A percentile compares a stretch with the other conserved stretches of the same genome.
These are phyloP conservation scores for Mus spretus DNA, from an alignment of 2,797 vertebrate genomes.

Conservation along the genomic window DNA sequence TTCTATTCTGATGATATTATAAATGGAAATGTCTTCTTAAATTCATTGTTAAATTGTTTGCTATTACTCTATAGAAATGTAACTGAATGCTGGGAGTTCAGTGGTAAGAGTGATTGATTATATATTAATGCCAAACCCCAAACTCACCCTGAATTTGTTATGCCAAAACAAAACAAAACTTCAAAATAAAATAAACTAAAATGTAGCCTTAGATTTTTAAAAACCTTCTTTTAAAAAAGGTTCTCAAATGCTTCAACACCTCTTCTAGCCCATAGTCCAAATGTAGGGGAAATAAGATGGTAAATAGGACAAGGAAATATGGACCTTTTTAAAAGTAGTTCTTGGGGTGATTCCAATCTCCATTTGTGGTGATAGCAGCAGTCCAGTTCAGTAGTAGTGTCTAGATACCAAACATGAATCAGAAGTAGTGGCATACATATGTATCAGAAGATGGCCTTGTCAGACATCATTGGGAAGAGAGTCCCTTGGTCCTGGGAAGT, in stretches of 20 bases:
- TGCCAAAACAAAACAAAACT: not conserved
- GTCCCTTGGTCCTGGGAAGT: no score
- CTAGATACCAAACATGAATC: not conserved
- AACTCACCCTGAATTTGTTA: not conserved
- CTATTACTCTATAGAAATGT: not conserved
- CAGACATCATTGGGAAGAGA: no score
- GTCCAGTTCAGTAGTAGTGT: not conserved
- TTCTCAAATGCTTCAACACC: not conserved
- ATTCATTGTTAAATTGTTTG: slow-evolving; percentile 19
- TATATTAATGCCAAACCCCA: not conserved
- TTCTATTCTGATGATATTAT: slow-evolving; percentile 30
- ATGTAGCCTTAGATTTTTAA: not conserved
- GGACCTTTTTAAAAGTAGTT: not conserved
- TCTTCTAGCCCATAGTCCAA: no score
- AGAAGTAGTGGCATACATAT: not conserved
- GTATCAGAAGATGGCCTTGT: no score
- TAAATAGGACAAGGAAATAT: not conserved
- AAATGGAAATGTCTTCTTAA: not conserved
- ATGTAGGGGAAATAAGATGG: no score
- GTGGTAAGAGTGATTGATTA: not conserved
- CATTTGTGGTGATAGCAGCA: not conserved
- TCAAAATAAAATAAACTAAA: not conserved
- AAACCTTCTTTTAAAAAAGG: not conserved
- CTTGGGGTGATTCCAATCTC: not conserved
- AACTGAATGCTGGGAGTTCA: not conserved